Conservation (phyloP, 2,888 invertebrate species). For the Nineta flava region DNA sequence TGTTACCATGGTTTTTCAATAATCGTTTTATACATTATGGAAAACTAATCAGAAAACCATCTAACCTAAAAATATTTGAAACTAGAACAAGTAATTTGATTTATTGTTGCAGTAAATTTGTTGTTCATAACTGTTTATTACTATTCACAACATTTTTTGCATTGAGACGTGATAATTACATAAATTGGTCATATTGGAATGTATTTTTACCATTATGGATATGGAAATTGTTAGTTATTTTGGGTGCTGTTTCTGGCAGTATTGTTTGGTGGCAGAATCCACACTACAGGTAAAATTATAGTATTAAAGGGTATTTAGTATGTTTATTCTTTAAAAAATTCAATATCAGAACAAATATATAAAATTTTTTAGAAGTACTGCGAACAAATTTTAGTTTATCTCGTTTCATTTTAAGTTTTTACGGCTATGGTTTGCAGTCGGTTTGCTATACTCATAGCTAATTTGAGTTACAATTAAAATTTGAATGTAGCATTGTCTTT, state of each 20-base stretch:
- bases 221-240: constrained; percentile 85
- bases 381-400: constrained; percentile 3
- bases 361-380: not conserved
- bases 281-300: constrained; percentile 66
- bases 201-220: constrained; percentile 95
- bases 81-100: not conserved
- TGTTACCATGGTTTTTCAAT: constrained; percentile 8
- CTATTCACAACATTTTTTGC: constrained; percentile 84
- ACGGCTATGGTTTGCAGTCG: no score
- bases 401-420: no score
- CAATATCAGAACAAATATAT: constrained; percentile 4
- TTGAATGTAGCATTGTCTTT: no score
- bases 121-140: constrained; percentile 86
- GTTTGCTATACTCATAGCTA: no score
- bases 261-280: constrained; percentile 95
- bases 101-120: constrained; percentile 72
- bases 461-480: no score
- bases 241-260: constrained; percentile 82
- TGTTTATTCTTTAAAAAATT: constrained; percentile 4
- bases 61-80: not conserved
- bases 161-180: constrained; percentile 71
- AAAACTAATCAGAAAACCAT: not conserved
- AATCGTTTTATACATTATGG: not conserved
- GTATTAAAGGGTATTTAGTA: no score
- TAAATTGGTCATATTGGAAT: constrained; percentile 91